Base-by-base conservation (phyloP, 2,888 invertebrate species). In the Napeogenes inachia region DNA sequence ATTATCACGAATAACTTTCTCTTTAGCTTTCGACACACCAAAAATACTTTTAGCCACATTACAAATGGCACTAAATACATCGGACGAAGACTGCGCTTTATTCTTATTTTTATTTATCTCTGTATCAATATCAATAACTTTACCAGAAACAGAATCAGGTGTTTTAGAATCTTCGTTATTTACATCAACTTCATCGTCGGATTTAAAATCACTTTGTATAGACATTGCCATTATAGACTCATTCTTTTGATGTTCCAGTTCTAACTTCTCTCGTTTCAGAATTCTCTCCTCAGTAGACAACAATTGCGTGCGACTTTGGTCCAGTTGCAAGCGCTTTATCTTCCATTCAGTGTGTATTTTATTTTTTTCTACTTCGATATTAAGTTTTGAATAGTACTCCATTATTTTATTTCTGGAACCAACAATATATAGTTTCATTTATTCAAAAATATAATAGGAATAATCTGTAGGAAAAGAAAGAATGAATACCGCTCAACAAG, bases 351-450 rank as follows among this genome's bases (percentile, higher is more conserved):
- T 89, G 68, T 91, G 92, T 46, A 89, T 76, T 65, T 90, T 89
- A 63, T 92, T 91, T 69, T 89, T 92, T 63, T 93, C 92, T 0
- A 92, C 91, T 71, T 92, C 91, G 75, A 91, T 90, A 46, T 92
- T 92, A 53, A 94, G 75, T 72, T 93, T 91, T n/a, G 92, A 89
- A 71, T 94, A 94, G 75, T 94, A 93, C 71, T 92, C 91, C 73
- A 92, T 88, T 70, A 93, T 89, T 78, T 92, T 92, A 62, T 86
- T 85, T 55, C 93, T 94, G 70, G 45, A 88, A 89, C 65, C 21
- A 62, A 54, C 12, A 56, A 56, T 35, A 59, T 33, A 45, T 47
- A 8, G 50, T 33, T 13, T 46, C 2, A 10, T 10, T 38, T 3
- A 38, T 38, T 38, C 0, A 38, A 21, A 21, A 21, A 21, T 21